These are phyloP conservation scores for Eumacrocentrus americanus DNA, from an alignment of 2,888 invertebrate genomes.

Conservation along the genomic window DNA sequence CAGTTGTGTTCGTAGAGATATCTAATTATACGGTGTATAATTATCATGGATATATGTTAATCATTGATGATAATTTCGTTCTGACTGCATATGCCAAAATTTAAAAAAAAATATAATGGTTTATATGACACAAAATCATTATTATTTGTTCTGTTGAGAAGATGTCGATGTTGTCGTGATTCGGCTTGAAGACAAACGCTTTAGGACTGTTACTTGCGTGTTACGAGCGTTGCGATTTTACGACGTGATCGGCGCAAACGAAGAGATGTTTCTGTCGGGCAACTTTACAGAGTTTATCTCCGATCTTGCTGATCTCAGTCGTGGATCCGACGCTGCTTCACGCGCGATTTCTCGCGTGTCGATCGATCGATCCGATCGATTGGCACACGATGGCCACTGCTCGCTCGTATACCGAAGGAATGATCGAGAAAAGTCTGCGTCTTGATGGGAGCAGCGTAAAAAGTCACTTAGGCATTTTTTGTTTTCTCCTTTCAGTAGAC, in stretches of 20 bases:
- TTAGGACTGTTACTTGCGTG: slow-evolving; percentile 21
- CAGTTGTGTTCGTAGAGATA: too few relatives aligned
- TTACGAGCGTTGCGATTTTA: slow-evolving; percentile 34
- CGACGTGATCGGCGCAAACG: slow-evolving; percentile 55
- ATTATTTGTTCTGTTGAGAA: background rate
- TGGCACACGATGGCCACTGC: slow-evolving; percentile 12
- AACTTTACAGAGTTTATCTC: slow-evolving; percentile 43
- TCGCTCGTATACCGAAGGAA: background rate
- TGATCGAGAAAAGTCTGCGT: background rate
- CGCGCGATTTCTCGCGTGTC: slow-evolving; percentile 41
- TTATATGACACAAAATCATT: slow-evolving; percentile 5
- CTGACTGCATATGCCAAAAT: too few relatives aligned
- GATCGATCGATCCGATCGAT: slow-evolving; percentile 35
- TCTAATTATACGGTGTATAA: too few relatives aligned
- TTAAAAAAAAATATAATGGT: too few relatives aligned
- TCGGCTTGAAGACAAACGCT: slow-evolving; percentile 16
- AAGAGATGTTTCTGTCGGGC: slow-evolving; percentile 49
- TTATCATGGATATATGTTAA: too few relatives aligned
- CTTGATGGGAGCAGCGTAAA: background rate
- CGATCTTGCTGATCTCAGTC: slow-evolving; percentile 42
- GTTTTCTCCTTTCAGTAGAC: background rate
- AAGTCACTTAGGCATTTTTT: background rate
- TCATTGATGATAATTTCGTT: too few relatives aligned
- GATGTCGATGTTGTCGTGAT: slow-evolving; percentile 16
- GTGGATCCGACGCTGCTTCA: slow-evolving; percentile 22